Base-by-base conservation (phyloP, 2,797 vertebrate genomes). In the Agapornis canus region DNA sequence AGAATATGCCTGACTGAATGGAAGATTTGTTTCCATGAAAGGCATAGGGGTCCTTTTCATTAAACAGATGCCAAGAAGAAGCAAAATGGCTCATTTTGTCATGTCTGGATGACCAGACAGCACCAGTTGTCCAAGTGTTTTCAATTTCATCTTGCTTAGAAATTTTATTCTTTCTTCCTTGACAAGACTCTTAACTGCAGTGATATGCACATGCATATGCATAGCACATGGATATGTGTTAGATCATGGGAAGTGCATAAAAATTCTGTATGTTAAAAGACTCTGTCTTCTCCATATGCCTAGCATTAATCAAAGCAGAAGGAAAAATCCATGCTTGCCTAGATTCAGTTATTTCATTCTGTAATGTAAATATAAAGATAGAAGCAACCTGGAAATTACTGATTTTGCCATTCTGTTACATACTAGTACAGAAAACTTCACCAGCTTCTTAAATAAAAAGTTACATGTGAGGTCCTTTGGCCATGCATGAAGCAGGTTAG, bases 251-350 rank as follows among this genome's bases (percentile, higher is more conserved):
- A 59, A 57, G 12, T 2, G 3, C 13, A 13, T 43, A 70, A 80
- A 49, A 57, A 57, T 69, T 85, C 42, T 49, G 8, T 56, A 37
- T 60, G 23, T 29, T 73, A 52, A 63, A 71, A 78, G 48, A 37
- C 13, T 0, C 0, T 60, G 13, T 45, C n/a, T 70, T 19, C 42
- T 68, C 19, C 29, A 32, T 32, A 32, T 1, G 1, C 15, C 42
- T 84, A 71, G 66, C 5, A 37, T 23, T 70, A 66, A 81, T 81
- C 42, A 65, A 68, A 49, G 13, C 5, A 10, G 22, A 93, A 48
- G 43, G 11, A 77, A 48, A 70, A 29, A 26, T 22, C 70, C 60
- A 10, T 60, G 11, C 29, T 80, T 76, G 31, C 11, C 25, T 61
- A 48, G 57, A 61, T 32, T 68, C 48, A 52, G 7, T 78, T 81